Evolutionary conservation across 2,888 invertebrate genomes (phyloP).

Genomic region (Piscicola geometra): DNA sequence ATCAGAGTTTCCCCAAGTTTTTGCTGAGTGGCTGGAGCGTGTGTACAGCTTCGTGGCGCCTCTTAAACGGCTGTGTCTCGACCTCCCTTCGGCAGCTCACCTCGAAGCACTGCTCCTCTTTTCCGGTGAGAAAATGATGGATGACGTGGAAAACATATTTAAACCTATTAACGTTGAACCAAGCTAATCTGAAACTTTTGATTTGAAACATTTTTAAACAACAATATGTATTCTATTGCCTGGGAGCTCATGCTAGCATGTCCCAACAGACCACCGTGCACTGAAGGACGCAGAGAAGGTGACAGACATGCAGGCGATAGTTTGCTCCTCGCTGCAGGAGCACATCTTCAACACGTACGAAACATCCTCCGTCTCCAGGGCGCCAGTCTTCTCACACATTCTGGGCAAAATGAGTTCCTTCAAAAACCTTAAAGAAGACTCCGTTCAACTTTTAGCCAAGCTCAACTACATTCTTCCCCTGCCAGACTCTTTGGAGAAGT

Average conservation of each 20-base stretch:
- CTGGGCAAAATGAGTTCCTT: conserved; percentile 19
- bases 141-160: too few relatives aligned
- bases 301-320: conserved; percentile 1
- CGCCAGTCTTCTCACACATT: conserved; percentile 21
- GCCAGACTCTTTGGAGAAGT: neutral
- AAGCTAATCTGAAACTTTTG: too few relatives aligned
- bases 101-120: conserved; percentile 23
- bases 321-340: conserved; percentile 21
- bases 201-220: too few relatives aligned
- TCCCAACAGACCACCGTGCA: conserved; percentile 9
- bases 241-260: too few relatives aligned
- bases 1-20: conserved; percentile 1
- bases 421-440: neutral
- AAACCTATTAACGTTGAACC: too few relatives aligned
- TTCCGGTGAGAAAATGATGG: conserved; percentile 21
- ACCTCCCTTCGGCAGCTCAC: conserved; percentile 14
- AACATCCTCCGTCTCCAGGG: neutral
- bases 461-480: neutral
- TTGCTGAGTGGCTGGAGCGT: conserved; percentile 8
- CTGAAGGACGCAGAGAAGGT: conserved; percentile 14
- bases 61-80: conserved; percentile 21
- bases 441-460: neutral
- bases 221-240: too few relatives aligned
- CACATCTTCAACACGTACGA: conserved; percentile 32
- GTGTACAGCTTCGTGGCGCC: neutral